phyloP scores from a whole-genome alignment of 2,888 invertebrate genomes.

The Automeris io region DNA sequence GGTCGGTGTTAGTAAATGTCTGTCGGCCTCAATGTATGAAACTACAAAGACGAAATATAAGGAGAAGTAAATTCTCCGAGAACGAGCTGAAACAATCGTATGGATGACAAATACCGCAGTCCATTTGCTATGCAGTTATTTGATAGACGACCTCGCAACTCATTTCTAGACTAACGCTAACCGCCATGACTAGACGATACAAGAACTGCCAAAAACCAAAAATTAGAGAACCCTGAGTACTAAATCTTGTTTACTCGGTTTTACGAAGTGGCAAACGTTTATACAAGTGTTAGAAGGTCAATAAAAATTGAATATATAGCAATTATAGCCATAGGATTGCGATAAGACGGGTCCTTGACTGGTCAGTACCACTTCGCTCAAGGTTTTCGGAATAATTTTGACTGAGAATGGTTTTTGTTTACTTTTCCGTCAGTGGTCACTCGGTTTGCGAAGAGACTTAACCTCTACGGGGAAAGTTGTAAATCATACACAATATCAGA shows the following conservation, averaged over 20 bases:
- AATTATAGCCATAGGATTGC: slow-evolving; percentile 58
- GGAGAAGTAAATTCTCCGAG: too few species aligned
- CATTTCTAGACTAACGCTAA: slow-evolving; percentile 38
- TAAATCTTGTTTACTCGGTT: neutral
- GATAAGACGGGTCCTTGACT: slow-evolving; percentile 60
- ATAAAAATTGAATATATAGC: slow-evolving; percentile 29
- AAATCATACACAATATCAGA: slow-evolving; percentile 50
- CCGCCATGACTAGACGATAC: slow-evolving; percentile 30
- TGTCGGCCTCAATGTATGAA: too few species aligned
- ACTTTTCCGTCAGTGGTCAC: slow-evolving; percentile 48
- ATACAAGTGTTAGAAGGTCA: slow-evolving; percentile 9
- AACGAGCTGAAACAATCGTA: slow-evolving; percentile 47
- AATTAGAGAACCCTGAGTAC: slow-evolving; percentile 2
- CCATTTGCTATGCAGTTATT: slow-evolving; percentile 70
- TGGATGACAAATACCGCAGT: slow-evolving; percentile 70
- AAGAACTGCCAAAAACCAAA: neutral
- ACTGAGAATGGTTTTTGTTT: slow-evolving; percentile 43
- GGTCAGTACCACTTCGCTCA: slow-evolving; percentile 58
- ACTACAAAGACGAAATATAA: too few species aligned
- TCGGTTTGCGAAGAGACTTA: slow-evolving; percentile 31
- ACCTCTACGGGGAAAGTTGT: slow-evolving; percentile 27
- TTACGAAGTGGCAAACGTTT: neutral
- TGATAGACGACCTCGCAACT: slow-evolving; percentile 61
- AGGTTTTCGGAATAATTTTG: slow-evolving; percentile 62
- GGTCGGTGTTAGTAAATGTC: too few species aligned